phyloP scores from a whole-genome alignment of 2,888 invertebrate genomes.

The Aquatica leii region DNA sequence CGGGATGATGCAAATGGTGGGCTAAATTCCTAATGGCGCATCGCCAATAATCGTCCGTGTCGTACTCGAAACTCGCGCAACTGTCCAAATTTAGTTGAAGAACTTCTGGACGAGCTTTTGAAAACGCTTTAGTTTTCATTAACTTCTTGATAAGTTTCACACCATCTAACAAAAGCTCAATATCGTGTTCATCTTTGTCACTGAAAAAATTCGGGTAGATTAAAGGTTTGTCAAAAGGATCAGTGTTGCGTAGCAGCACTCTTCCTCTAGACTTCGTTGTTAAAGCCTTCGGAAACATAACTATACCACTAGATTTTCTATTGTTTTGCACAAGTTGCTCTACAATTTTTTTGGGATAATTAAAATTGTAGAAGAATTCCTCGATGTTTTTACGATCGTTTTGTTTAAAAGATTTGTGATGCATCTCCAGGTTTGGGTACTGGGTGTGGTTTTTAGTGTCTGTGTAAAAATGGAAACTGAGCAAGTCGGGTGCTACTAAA shows the following conservation, averaged over 20 bases:
- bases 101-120: conserved; percentile 54
- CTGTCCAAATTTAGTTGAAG: conserved; percentile 53
- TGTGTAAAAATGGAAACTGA: neutral
- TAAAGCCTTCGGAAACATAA: conserved; percentile 54
- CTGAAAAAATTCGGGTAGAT: conserved; percentile 71
- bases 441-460: conserved; percentile 41
- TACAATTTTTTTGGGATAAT: neutral
- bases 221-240: conserved; percentile 67
- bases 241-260: conserved; percentile 63
- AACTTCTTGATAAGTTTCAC: conserved; percentile 60
- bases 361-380: neutral
- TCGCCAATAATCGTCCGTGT: conserved; percentile 64
- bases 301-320: neutral
- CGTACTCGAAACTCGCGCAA: conserved; percentile 50
- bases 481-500: neutral
- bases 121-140: conserved; percentile 58
- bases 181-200: conserved; percentile 61
- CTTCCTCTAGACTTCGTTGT: conserved; percentile 64
- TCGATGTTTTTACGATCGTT: neutral
- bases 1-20: conserved; percentile 39
- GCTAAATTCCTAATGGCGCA: conserved; percentile 56
- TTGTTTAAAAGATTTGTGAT: neutral
- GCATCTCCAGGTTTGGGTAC: neutral
- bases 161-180: conserved; percentile 62
- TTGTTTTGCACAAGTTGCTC: neutral